Evolutionary conservation across 2,797 vertebrate species (phyloP).

Genomic region (Vultur gryphus): DNA sequence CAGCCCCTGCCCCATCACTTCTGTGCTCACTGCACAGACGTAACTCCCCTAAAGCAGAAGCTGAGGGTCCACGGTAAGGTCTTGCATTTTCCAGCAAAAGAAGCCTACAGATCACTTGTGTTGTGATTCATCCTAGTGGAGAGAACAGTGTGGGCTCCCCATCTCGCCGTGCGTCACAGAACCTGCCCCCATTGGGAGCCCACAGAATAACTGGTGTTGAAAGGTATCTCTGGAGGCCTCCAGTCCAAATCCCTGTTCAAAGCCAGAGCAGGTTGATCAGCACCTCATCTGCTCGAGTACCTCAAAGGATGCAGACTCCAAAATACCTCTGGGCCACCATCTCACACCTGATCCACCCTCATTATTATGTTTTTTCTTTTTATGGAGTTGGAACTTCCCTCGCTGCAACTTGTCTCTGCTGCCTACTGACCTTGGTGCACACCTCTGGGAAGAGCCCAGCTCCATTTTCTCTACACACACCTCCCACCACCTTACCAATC

Average conservation of each 20-base stretch:
- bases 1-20: not conserved
- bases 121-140: not conserved
- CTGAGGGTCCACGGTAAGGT: not conserved
- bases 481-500: not conserved
- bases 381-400: not conserved
- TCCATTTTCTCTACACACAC: not conserved
- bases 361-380: not conserved
- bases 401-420: not conserved
- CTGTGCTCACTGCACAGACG: not conserved
- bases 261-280: not conserved
- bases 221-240: not conserved
- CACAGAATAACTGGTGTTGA: not conserved
- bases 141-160: not conserved
- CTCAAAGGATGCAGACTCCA: not conserved
- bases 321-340: not conserved
- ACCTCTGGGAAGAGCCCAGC: not conserved
- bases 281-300: fast-evolving
- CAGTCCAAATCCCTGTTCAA: not conserved
- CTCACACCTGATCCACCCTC: not conserved
- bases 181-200: not conserved
- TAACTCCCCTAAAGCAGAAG: not conserved
- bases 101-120: not conserved
- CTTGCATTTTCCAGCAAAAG: not conserved
- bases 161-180: not conserved
- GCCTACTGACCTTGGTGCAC: not conserved